These are phyloP conservation scores for Eupithecia dodoneata DNA, from an alignment of 2,888 invertebrate genomes.

Conservation along the genomic window DNA sequence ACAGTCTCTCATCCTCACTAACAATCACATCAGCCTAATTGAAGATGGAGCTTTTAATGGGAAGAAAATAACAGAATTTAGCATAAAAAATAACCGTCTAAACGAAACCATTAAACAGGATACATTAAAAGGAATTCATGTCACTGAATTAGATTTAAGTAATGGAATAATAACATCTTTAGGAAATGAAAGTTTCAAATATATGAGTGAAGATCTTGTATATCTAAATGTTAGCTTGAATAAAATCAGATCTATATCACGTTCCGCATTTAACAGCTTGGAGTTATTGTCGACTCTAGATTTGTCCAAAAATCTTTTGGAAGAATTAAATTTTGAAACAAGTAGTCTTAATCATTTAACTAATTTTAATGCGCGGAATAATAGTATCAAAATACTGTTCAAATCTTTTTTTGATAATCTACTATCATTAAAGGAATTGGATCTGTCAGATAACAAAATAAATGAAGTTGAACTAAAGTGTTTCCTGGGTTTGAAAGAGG, in stretches of 20 bases:
- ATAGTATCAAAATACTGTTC: slow-evolving; percentile 28
- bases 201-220: slow-evolving; percentile 29
- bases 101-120: slow-evolving; percentile 27
- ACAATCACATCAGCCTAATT: slow-evolving; percentile 33
- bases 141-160: slow-evolving; percentile 33
- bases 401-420: slow-evolving; percentile 29
- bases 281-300: slow-evolving; percentile 27
- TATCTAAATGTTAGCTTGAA: slow-evolving; percentile 37
- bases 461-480: slow-evolving; percentile 27
- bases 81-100: slow-evolving; percentile 29
- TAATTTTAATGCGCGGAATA: slow-evolving; percentile 28
- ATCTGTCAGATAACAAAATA: slow-evolving; percentile 38
- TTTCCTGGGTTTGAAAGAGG: slow-evolving; percentile 27
- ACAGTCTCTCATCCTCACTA: slow-evolving; percentile 25
- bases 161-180: slow-evolving; percentile 30
- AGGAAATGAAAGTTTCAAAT: slow-evolving; percentile 28
- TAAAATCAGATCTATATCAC: slow-evolving; percentile 28
- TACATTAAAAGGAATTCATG: slow-evolving; percentile 37
- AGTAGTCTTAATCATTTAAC: slow-evolving; percentile 27
- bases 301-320: slow-evolving; percentile 37
- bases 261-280: slow-evolving; percentile 33
- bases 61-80: slow-evolving; percentile 31
- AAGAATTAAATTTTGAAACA: slow-evolving; percentile 32
- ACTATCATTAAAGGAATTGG: slow-evolving; percentile 26
- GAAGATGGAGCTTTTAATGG: slow-evolving; percentile 32